phyloP scores from a whole-genome alignment of 2,888 invertebrate species.

The Hypena proboscidalis region DNA sequence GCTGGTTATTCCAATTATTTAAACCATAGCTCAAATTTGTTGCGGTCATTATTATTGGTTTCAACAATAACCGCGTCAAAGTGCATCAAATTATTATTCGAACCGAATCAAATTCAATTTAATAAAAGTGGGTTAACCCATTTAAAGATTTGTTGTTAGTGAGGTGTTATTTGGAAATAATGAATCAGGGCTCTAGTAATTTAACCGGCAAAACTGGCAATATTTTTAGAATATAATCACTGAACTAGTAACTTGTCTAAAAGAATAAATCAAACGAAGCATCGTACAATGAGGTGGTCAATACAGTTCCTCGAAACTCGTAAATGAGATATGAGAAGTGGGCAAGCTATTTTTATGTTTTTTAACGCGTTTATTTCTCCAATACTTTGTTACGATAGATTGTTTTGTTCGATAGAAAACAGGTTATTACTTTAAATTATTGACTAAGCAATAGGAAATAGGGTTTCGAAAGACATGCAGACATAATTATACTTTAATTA shows the following conservation, averaged over 20 bases:
- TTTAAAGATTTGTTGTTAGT: no score
- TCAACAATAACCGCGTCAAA: not conserved
- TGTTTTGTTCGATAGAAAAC: conserved; percentile 4
- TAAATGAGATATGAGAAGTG: conserved; percentile 47
- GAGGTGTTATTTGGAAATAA: no score
- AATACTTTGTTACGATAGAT: conserved; percentile 16
- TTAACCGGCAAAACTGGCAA: no score
- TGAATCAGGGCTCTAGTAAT: no score
- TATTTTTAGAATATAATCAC: no score
- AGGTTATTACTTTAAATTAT: not conserved
- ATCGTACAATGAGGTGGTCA: conserved; percentile 28
- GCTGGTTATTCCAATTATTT: not conserved
- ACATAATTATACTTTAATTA: no score
- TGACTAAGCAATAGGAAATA: no score
- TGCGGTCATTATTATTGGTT: not conserved
- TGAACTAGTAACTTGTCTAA: no score
- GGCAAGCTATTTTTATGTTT: conserved; percentile 34
- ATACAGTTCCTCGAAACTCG: conserved; percentile 43
- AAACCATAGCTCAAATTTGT: not conserved
- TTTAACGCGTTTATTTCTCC: conserved; percentile 21
- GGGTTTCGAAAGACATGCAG: not conserved
- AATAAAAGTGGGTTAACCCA: no score
- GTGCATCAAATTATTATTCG: no score
- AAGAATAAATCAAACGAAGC: conserved; percentile 27
- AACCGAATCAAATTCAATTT: no score